A percentile compares a stretch with the other conserved stretches of the same genome.
These are phyloP conservation scores for Scaptomyza flava DNA, from an alignment of 2,888 invertebrate species.

Conservation along the genomic window DNA sequence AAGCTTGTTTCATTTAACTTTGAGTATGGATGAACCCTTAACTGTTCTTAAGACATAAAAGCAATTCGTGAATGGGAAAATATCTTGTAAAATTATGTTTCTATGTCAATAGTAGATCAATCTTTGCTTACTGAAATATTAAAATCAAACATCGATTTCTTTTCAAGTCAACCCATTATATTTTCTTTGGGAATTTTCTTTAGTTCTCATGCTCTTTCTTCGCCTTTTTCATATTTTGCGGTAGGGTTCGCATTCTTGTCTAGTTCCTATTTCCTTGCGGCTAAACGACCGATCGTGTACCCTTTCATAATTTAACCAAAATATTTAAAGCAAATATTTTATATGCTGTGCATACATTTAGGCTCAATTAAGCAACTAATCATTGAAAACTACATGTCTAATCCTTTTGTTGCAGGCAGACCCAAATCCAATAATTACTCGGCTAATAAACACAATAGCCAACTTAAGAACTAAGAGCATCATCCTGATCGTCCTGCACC, in stretches of 20 bases:
- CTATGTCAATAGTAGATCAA: conserved; percentile 1
- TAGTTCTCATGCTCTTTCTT: neutral
- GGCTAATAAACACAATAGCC: conserved; percentile 40
- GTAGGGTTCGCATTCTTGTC: conserved; percentile 31
- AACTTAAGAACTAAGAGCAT: conserved; percentile 23
- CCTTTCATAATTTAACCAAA: conserved; percentile 76
- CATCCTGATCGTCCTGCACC: conserved; percentile 27
- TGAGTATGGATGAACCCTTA: neutral
- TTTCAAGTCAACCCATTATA: neutral
- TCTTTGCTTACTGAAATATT: neutral
- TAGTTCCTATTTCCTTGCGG: conserved; percentile 19
- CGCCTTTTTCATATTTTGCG: conserved; percentile 1
- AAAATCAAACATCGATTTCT: conserved; percentile 1
- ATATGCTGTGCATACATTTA: conserved; percentile 71
- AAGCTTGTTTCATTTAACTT: neutral
- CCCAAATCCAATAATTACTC: conserved; percentile 48
- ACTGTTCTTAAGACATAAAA: neutral
- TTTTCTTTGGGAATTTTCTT: neutral
- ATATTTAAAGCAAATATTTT: conserved; percentile 77
- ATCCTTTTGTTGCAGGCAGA: conserved; percentile 54
- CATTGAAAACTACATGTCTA: conserved; percentile 71
- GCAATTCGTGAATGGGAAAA: neutral
- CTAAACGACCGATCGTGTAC: conserved; percentile 42
- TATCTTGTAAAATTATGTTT: neutral
- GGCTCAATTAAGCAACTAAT: conserved; percentile 81